Base-by-base conservation (phyloP, 2,888 invertebrate species). In the Gasteruption jaculator region DNA sequence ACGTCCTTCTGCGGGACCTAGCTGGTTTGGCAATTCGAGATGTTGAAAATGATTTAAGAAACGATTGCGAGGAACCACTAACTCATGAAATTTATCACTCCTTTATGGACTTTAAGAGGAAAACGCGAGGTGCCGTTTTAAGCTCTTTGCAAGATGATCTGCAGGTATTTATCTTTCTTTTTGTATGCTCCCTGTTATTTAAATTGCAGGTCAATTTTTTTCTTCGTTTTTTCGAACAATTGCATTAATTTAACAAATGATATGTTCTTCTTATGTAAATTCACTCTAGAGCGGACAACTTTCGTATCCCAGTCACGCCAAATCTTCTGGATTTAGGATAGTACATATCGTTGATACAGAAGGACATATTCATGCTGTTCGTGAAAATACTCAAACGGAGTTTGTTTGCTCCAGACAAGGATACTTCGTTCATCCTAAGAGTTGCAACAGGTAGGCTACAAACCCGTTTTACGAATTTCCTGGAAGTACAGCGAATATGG, bases 371-470 rank as follows among this genome's bases (percentile, higher is more conserved):
- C 83, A 83, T 59, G 81, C 80, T 7, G 76, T 82, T 15, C 76
- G 85, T 70, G 82, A 84, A 78, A 83, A 83, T 53, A 83, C 81
- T 1, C 78, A 85, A 48, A 85, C 85, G 0, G 83, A 84, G 67
- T 85, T 86, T 63, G 76, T 80, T 29, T 87, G 87, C 62, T 79
- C 83, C 3, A 74, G 85, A 22, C 86, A 86, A 72, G 87, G 86
- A 1, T 86, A 84, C 71, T 87, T 84, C 71, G 83, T 85, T 22
- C 85, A 86, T 61, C 86, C 86, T 1, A 78, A 81, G 31, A 83
- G 85, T 47, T 86, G 86, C 63, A 84, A 83, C 41, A 72, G 72
- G 74, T 73, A 58, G 47, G 43, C n/a, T n/a, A n/a, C n/a, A n/a
- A n/a, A n/a, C n/a, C n/a, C n/a, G n/a, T n/a, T 34, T 19, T 12